Evolutionary conservation across 2,113 vertebrate genomes (phyloP).

Genomic region (Solea senegalensis): DNA sequence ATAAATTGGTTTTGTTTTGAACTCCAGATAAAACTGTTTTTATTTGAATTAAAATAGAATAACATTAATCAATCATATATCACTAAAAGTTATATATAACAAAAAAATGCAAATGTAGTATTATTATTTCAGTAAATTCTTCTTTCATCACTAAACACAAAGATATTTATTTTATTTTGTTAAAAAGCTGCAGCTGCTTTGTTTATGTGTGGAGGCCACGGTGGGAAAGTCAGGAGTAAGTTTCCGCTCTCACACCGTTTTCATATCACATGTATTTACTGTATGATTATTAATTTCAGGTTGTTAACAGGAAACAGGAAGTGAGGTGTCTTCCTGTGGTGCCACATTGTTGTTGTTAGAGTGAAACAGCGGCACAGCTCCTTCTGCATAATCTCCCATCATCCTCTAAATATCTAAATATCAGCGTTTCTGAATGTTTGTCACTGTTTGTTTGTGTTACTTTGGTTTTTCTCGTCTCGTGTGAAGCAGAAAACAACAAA

Average conservation of each 20-base stretch:
- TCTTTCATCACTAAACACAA: no score
- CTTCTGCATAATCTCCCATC: slow-evolving; percentile 8
- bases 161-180: background rate
- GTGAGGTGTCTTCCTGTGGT: slow-evolving; percentile 77
- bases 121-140: no score
- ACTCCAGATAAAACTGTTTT: no score
- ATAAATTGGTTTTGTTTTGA: no score
- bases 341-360: slow-evolving; percentile 65
- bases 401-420: slow-evolving; percentile 53
- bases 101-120: no score
- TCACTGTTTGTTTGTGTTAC: slow-evolving; percentile 60
- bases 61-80: no score
- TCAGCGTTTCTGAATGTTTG: slow-evolving; percentile 57
- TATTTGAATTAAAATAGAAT: no score
- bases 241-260: slow-evolving; percentile 84
- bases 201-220: slow-evolving; percentile 22
- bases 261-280: slow-evolving; percentile 83
- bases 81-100: no score
- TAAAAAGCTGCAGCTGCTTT: slow-evolving; percentile 25
- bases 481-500: slow-evolving; percentile 47
- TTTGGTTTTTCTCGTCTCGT: no score
- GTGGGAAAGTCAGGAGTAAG: slow-evolving; percentile 75
- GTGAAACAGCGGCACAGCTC: slow-evolving; percentile 7
- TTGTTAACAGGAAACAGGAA: slow-evolving; percentile 78
- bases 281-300: slow-evolving; percentile 79